Conservation (phyloP, 2,113 vertebrate species). For the Choloepus hoffmanni region DNA sequence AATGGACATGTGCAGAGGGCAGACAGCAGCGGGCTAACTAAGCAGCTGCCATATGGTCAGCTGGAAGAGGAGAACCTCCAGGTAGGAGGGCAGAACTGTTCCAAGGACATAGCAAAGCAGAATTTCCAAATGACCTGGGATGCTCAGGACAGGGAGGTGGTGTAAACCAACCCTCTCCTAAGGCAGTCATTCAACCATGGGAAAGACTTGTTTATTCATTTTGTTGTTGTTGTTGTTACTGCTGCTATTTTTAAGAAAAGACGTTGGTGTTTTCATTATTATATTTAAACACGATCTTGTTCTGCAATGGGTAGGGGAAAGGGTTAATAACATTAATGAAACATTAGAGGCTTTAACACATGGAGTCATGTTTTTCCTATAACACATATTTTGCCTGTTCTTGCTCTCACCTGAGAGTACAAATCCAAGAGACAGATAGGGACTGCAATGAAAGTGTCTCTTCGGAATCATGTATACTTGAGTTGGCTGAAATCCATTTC, state of each 20-base stretch:
- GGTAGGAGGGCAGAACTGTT: conserved; percentile 44
- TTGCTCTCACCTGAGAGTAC: background rate
- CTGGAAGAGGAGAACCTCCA: conserved; percentile 52
- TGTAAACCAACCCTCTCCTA: background rate
- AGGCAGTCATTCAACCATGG: background rate
- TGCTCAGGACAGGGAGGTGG: background rate
- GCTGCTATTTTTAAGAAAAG: conserved; percentile 37
- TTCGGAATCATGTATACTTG: background rate
- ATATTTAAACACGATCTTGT: background rate
- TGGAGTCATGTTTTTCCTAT: background rate
- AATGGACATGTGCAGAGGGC: conserved; percentile 15
- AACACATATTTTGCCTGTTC: background rate
- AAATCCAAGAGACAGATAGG: background rate
- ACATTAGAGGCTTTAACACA: conserved; percentile 15
- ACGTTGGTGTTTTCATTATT: background rate
- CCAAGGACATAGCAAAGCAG: conserved; percentile 9
- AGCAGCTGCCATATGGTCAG: conserved; percentile 66
- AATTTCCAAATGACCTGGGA: background rate
- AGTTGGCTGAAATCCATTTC: background rate
- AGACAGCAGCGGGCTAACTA: conserved; percentile 40
- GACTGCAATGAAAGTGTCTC: background rate
- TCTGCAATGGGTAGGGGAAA: background rate
- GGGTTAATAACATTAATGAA: background rate
- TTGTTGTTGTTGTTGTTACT: background rate
- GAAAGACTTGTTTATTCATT: background rate